phyloP scores from a whole-genome alignment of 2,113 vertebrate genomes.

The Struthidea cinerea region DNA sequence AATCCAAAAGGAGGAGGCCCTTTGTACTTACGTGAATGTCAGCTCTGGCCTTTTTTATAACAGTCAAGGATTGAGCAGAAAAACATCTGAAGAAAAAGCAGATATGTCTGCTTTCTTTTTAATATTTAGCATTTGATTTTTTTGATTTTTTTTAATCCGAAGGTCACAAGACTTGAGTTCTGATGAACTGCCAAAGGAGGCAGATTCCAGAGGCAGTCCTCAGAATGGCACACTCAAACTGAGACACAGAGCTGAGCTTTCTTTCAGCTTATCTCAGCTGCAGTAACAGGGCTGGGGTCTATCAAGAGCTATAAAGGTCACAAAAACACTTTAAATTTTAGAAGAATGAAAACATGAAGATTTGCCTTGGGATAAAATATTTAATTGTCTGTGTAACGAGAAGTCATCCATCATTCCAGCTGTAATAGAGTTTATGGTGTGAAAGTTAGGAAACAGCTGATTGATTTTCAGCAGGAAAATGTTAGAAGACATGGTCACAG shows the following conservation, averaged over 20 bases:
- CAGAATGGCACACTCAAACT: neutral
- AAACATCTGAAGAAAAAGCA: neutral
- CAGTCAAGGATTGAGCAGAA: neutral
- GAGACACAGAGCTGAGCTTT: neutral
- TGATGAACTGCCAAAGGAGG: neutral
- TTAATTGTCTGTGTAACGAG: neutral
- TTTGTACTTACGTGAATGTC: neutral
- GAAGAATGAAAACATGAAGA: neutral
- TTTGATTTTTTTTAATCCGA: neutral
- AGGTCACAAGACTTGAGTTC: neutral
- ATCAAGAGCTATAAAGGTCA: slow-evolving; percentile 22
- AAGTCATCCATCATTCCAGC: neutral
- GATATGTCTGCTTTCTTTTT: neutral
- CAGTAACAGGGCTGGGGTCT: neutral
- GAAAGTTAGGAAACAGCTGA: neutral
- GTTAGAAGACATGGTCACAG: neutral
- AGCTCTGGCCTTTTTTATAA: neutral
- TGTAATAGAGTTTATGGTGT: neutral
- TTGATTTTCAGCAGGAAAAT: neutral
- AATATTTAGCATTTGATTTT: neutral
- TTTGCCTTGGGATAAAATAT: slow-evolving; percentile 10
- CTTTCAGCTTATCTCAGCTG: slow-evolving; percentile 8
- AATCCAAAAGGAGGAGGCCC: neutral
- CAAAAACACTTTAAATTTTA: neutral
- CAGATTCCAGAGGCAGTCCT: neutral